Evolutionary conservation across 1,140 invertebrate species (phyloP), one percentile per base, ranked within the genome.

Genomic region (Phortica variegata): DNA sequence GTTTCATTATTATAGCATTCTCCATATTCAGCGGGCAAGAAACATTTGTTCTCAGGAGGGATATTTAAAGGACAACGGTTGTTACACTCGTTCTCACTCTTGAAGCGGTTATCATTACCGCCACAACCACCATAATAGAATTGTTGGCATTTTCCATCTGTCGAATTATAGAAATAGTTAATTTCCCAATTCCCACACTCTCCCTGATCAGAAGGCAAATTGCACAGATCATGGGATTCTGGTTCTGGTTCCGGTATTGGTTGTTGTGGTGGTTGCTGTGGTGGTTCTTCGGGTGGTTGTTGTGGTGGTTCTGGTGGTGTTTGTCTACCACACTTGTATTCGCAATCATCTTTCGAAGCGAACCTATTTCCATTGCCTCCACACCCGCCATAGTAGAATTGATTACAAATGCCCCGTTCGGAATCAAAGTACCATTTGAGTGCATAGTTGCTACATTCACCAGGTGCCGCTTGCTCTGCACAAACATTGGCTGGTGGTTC

Each of bases 311-410:
- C 34, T 3, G 69, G 58, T 87, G 84, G 20, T 5, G 15, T 7
- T 34, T 17, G 31, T 4, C 43, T 34, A 16, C 0, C 32, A 59
- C 89, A 91, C 51, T 81, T 79, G 44, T 79, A 75, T 51, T 79
- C 39, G 58, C 90, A 93, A 15, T 86, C 85, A 17, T 82, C 65
- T 62, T 86, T 78, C 2, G 79, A 80, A 10, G 74, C 60, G 65
- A 91, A 93, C 56, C 91, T 89, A 72, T 93, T 93, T 23, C 77
- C 79, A 70, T 93, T 93, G 10, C 89, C 90, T 31, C 82, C 85
- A 62, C 89, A 92, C 3, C 90, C 88, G n/a, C 87, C 86, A 62
- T 89, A 95, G 46, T 86, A 86, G 69, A 94, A 95, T 52, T 84
- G 83, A 56, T 81, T 76, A 63, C 92, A 95, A 12, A 76, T 66